Evolutionary conservation across 2,113 vertebrate species (phyloP).

Genomic region (Himantopus leucocephalus): DNA sequence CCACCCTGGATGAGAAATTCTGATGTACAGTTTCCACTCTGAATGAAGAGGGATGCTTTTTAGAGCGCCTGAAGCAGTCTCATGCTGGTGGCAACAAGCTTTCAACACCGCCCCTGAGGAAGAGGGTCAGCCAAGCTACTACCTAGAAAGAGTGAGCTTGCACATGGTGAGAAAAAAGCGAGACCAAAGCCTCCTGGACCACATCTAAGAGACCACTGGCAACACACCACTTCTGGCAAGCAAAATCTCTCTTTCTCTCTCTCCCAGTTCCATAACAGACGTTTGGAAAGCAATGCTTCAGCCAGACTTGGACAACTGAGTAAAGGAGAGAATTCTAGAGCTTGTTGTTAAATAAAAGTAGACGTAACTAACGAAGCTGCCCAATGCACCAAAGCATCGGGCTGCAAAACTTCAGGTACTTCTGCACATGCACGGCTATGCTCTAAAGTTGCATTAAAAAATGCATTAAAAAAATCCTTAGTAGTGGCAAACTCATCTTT

Average conservation of each 20-base stretch:
- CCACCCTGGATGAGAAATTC: neutral
- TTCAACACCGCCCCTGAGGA: conserved; percentile 3
- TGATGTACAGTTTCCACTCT: conserved; percentile 18
- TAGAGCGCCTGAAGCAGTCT: conserved; percentile 22
- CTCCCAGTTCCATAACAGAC: accelerated
- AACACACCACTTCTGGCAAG: neutral
- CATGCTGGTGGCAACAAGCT: neutral
- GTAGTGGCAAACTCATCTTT: neutral
- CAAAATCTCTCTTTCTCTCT: neutral
- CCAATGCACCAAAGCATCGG: neutral
- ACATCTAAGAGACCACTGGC: neutral
- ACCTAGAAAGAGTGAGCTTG: neutral
- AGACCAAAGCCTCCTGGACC: neutral
- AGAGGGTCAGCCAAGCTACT: neutral
- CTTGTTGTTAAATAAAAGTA: neutral
- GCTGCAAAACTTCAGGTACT: neutral
- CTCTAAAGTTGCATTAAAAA: neutral
- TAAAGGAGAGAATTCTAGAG: neutral
- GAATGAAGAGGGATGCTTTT: conserved; percentile 33
- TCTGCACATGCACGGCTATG: accelerated
- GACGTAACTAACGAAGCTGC: neutral
- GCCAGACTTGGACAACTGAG: neutral
- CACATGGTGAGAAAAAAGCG: neutral
- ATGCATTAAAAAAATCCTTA: neutral
- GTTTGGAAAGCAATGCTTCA: neutral